Conservation (phyloP, 2,113 vertebrate genomes). For the Mungos mungo region DNA sequence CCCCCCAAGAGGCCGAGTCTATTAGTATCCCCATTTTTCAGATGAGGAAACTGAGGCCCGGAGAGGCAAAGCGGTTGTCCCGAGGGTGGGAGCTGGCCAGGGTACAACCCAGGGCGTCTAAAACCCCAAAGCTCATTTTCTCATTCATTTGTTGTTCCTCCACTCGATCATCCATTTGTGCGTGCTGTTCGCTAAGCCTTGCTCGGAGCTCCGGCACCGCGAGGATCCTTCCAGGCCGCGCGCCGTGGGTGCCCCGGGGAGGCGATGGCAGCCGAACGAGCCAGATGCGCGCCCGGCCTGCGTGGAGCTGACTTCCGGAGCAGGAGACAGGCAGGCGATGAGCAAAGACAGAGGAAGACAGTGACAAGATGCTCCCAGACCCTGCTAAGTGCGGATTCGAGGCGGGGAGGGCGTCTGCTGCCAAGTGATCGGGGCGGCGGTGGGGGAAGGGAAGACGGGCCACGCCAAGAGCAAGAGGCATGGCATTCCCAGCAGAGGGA, state of each 20-base stretch:
- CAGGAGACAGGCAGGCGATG: background rate
- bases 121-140: background rate
- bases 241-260: too few species aligned
- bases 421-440: background rate
- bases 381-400: accelerated
- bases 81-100: background rate
- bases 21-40: background rate
- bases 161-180: background rate
- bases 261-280: accelerated
- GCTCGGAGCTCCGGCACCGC: accelerated
- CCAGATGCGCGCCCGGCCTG: background rate
- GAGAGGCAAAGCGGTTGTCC: background rate
- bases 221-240: accelerated
- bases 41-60: background rate
- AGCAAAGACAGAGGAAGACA: background rate
- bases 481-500: background rate
- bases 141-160: background rate
- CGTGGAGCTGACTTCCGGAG: background rate
- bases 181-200: accelerated
- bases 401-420: accelerated
- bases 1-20: accelerated
- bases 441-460: background rate
- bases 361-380: accelerated
- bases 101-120: background rate
- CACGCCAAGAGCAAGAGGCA: background rate